Evolutionary conservation across 1,140 invertebrate genomes (phyloP), one percentile per base, ranked within the genome.

Genomic region (Dinoponera quadriceps): DNA sequence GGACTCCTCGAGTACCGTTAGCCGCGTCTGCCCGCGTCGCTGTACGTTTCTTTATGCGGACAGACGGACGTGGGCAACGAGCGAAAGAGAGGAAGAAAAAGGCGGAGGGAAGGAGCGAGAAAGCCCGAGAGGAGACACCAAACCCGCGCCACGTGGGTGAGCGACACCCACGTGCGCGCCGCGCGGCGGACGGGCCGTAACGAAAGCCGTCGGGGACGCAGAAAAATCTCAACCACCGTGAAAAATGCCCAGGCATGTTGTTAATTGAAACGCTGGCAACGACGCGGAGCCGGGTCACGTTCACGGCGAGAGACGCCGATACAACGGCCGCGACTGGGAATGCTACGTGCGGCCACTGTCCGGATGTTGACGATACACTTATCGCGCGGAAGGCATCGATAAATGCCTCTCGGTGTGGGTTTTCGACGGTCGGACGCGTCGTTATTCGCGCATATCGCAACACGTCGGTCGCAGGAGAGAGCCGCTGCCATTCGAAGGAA

Each of bases 1-100:
- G 54, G 51, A 80, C 75, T 71, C 65, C 29, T 44, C 63, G 14
- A 54, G 74, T 81, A 88, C 86, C 86, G 86, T 84, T 88, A 88
- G n/a, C 29, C 49, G 72, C 74, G 85, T 88, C 85, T 87, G 71
- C 66, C 57, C 68, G n/a, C n/a, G 78, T 66, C 51, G 65, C 29
- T 60, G 65, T 68, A 65, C 11, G 48, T 82, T 86, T 78, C 71
- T 85, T 86, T 82, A 59, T 59, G 54, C 51, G 60, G 51, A 75
- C 33, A 57, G 27, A 22, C 16, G 27, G 60, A 86, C 75, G 63
- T 54, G 69, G 66, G 62, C 60, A 78, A 51, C 14, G 29, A 48
- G 66, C 27, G 62, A 60, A 51, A 25, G 72, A 16, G 65, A 63
- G 60, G 33, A 82, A 16, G 38, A 44, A 44, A 44, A 44, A 44